Base-by-base conservation (phyloP, 2,113 vertebrate species). In the Actenoides lindsayi region DNA sequence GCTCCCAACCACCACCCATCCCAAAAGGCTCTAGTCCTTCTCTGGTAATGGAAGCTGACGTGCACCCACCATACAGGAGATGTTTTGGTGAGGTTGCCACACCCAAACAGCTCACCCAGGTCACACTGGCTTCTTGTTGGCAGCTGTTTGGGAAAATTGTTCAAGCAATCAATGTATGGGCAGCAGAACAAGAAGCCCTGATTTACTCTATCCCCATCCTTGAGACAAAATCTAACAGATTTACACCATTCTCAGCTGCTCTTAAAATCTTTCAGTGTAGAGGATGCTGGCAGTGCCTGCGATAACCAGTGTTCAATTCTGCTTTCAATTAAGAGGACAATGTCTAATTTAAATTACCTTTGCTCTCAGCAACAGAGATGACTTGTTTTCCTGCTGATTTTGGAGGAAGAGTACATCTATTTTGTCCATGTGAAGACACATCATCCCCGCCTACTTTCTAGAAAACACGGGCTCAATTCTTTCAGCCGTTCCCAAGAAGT, bases 201-300 rank as follows among this genome's bases (percentile, higher is more conserved):
- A 73, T 65, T 73, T 79, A 79, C 17, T 54, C 42, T 57, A 11
- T 44, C 5, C 15, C 5, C 17, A 24, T 50, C n/a, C 46, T 50
- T 46, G 37, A 81, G 42, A 35, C n/a, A 81, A 87, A 88, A 78
- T 33, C 0, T 2, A 79, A 20, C 5, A 71, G 75, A 71, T 37
- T 62, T 71, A 67, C 21, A 74, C 7, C n/a, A 89, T 78, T 48
- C n/a, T 77, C 35, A 74, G 10, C 68, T 81, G 41, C 41, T 86
- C 11, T 86, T 85, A 54, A 64, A 85, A 73, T 27, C 3, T 18
- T 37, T 37, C 28, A 21, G 6, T 42, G 46, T 30, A 74, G 68
- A 69, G 18, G 41, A 44, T 54, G 37, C 28, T 0, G 0, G 37
- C 10, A 9, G 4, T 35, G 59, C 65, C 68, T 74, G 44, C 0